phyloP scores from a whole-genome alignment of 2,113 vertebrate genomes.

The Scalopus aquaticus region DNA sequence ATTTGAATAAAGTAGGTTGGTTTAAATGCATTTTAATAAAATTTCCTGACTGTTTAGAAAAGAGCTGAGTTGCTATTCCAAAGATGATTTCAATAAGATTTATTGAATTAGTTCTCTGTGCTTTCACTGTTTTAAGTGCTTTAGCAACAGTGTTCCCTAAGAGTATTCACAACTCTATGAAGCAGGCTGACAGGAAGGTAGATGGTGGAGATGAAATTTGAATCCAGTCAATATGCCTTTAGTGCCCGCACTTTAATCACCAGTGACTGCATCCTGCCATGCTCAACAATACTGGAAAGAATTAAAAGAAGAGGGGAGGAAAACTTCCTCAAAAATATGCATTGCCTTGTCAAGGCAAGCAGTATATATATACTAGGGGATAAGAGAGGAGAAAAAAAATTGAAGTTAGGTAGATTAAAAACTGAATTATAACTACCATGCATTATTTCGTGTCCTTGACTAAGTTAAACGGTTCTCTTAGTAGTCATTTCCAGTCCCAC shows the following conservation, averaged over 20 bases:
- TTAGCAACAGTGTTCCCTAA: background rate
- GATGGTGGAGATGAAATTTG: background rate
- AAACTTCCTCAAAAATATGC: background rate
- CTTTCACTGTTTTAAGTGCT: slow-evolving; percentile 10
- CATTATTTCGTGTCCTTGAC: background rate
- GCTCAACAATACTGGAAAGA: background rate
- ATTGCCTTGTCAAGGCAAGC: background rate
- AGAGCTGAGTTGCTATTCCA: slow-evolving; percentile 37
- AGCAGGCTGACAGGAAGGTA: background rate
- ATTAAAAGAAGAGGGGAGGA: background rate
- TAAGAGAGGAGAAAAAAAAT: background rate
- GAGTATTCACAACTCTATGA: background rate
- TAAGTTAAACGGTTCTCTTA: background rate
- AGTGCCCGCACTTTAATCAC: background rate
- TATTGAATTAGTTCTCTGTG: slow-evolving; percentile 4
- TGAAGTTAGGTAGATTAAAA: background rate
- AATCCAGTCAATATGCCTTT: background rate
- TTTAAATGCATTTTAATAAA: slow-evolving; percentile 41
- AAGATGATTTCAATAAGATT: slow-evolving; percentile 26
- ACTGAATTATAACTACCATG: background rate
- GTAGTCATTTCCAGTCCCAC: background rate
- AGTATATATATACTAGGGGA: background rate
- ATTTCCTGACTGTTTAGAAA: slow-evolving; percentile 27
- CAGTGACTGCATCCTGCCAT: background rate
- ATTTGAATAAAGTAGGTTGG: background rate